Evolutionary conservation across 92 coral and sea anemone genomes (phyloP).

Genomic region (Ricordea florida): DNA sequence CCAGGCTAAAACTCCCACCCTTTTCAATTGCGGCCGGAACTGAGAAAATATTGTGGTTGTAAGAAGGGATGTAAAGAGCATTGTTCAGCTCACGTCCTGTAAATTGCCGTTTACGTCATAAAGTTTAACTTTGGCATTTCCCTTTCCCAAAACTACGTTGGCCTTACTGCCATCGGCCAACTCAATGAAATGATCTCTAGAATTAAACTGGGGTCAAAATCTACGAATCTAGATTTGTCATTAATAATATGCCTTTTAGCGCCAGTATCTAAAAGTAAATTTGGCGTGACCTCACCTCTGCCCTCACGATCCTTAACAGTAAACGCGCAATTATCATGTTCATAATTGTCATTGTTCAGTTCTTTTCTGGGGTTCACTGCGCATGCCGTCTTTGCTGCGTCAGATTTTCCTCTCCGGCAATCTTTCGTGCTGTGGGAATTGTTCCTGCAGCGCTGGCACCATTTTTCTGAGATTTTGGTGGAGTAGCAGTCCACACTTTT

Average conservation of each 20-base stretch:
- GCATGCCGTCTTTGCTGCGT: constrained; percentile 26
- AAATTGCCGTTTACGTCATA: constrained; percentile 45
- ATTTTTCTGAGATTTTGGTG: not conserved
- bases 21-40: constrained; percentile 50
- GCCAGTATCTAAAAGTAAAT: constrained; percentile 44
- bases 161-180: constrained; percentile 60
- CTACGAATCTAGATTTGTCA: constrained; percentile 32
- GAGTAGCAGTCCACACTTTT: constrained; percentile 12
- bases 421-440: too few relatives aligned
- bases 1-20: constrained; percentile 42
- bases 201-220: constrained; percentile 36
- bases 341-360: not conserved
- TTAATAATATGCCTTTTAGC: constrained; percentile 47
- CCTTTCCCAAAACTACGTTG: constrained; percentile 34
- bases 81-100: constrained; percentile 20
- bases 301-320: constrained; percentile 2
- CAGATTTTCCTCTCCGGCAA: not conserved
- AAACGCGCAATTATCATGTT: constrained; percentile 34
- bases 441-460: constrained; percentile 26
- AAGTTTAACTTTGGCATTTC: constrained; percentile 47
- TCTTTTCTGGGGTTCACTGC: not conserved
- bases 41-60: constrained; percentile 56
- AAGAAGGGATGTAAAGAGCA: constrained; percentile 54
- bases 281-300: constrained; percentile 14
- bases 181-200: constrained; percentile 44